Percentiles rank a stretch among this genome's conserved stretches.
These are phyloP conservation scores for Sander lucioperca DNA, from an alignment of 2,113 vertebrate genomes.

Conservation along the genomic window DNA sequence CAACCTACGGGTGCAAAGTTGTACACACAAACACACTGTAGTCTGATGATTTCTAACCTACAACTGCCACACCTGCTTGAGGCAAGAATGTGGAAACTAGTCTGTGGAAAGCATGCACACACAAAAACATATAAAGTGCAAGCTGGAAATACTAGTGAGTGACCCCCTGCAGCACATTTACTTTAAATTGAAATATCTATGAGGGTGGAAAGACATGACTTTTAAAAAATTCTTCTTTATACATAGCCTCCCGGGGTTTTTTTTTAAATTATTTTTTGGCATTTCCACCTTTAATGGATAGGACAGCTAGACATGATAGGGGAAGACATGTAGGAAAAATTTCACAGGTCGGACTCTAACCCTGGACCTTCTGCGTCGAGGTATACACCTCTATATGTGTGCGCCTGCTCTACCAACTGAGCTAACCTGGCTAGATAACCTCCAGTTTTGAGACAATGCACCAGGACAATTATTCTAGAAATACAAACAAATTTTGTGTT, in stretches of 20 bases:
- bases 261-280: too few species aligned
- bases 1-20: slow-evolving; percentile 51
- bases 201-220: background rate
- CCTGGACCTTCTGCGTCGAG: too few species aligned
- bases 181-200: background rate
- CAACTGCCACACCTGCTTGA: slow-evolving; percentile 51
- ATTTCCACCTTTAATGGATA: too few species aligned
- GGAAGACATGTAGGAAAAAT: too few species aligned
- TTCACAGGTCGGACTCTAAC: too few species aligned
- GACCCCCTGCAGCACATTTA: background rate
- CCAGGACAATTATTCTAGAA: background rate
- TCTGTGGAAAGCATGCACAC: slow-evolving; percentile 18
- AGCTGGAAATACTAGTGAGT: background rate
- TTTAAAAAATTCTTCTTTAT: background rate
- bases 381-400: too few species aligned
- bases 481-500: background rate
- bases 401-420: too few species aligned
- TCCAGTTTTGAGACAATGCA: background rate
- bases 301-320: too few species aligned
- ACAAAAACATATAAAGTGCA: slow-evolving; percentile 16
- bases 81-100: slow-evolving; percentile 22
- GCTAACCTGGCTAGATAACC: too few species aligned
- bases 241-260: background rate
- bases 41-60: slow-evolving; percentile 24
- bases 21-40: slow-evolving; percentile 50